Base-by-base conservation (phyloP, 92 coral and sea anemone genomes). In the Siderastrea radians region DNA sequence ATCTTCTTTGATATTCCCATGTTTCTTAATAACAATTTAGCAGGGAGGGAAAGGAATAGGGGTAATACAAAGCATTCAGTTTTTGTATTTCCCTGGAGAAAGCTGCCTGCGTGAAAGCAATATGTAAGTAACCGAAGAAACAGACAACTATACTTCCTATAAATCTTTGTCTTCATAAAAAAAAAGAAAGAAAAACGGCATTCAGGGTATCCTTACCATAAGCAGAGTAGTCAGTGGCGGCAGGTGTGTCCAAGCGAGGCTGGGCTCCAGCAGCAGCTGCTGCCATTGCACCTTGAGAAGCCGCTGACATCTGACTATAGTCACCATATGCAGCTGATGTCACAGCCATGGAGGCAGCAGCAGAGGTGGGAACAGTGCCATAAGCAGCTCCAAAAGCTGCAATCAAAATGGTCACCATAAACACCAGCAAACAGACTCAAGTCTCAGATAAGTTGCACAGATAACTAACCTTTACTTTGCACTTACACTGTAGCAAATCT, bases 161-260 rank as follows among this genome's bases (percentile, higher is more conserved):
- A 1, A 26, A 15, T 7, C 43, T 6, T 8, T 17, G 61, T 1
- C 4, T 50, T 4, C 77, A 1, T 14, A 6, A 74, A 5, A 26
- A 26, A 26, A 26, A 26, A 0, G 38, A 26, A 26, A 26, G 38
- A 26, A 26, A 55, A 54, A 43, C 3, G 16, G 1, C 3, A 6
- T 44, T 1, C 57, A 16, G 47, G 5, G 3, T 3, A 12, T 55
- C 3, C 86, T 69, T 19, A 82, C 95, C 90, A 70, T 92, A 92
- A 75, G 68, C 91, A 38, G 92, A 47, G 72, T 88, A 92, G 73
- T 92, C 95, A 14, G 86, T 67, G 68, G 89, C 88, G 10, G 87
- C 85, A n/a, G 94, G 74, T 53, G 87, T 68, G 10, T 92, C 95
- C 55, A 78, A 65, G 57, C 88, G 95, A 1, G 92, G 77, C 45